Evolutionary conservation across 1,140 invertebrate genomes (phyloP).

Genomic region (Atta cephalotes): DNA sequence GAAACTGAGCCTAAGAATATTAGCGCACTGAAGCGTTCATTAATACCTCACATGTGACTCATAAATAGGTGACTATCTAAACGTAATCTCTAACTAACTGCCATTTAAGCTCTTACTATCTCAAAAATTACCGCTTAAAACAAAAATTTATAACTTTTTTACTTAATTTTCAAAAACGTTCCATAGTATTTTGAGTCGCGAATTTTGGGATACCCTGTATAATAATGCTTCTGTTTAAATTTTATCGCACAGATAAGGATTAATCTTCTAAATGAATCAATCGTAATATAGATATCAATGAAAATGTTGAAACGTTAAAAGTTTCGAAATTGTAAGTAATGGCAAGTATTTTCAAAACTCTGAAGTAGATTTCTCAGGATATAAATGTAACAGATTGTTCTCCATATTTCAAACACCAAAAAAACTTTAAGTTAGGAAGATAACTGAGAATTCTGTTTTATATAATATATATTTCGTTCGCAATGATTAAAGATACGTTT

Average conservation of each 20-base stretch:
- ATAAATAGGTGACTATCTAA: too few species aligned
- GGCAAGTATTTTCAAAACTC: background rate
- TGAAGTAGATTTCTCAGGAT: background rate
- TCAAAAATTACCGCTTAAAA: too few species aligned
- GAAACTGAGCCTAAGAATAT: too few species aligned
- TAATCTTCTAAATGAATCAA: background rate
- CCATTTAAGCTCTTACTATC: too few species aligned
- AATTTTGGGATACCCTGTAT: background rate
- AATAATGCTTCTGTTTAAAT: background rate
- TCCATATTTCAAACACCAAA: background rate
- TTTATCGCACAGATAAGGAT: background rate
- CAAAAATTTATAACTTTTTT: too few species aligned
- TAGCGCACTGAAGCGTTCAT: too few species aligned
- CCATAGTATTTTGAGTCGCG: too few species aligned
- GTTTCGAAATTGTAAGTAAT: background rate
- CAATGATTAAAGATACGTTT: constrained; percentile 16
- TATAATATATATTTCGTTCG: background rate
- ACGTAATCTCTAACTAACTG: too few species aligned
- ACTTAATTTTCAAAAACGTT: too few species aligned
- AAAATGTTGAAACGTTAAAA: background rate
- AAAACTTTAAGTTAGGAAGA: background rate
- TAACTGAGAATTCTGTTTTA: too few species aligned
- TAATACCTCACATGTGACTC: too few species aligned
- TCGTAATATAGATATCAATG: background rate
- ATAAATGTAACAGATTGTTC: background rate